phyloP scores from a whole-genome alignment of 92 coral and sea anemone species.

The Bergia puertoricense region DNA sequence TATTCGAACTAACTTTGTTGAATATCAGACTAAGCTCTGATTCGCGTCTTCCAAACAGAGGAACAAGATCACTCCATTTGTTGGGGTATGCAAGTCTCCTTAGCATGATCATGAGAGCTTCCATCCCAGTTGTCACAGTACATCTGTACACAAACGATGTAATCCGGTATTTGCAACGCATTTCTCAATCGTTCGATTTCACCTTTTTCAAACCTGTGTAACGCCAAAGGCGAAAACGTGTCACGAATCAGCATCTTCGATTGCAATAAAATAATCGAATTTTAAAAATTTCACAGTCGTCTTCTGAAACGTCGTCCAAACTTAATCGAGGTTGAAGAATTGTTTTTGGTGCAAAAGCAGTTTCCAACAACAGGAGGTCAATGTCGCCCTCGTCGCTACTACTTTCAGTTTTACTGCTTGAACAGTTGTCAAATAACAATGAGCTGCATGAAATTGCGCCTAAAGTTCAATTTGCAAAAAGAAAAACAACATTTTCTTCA shows the following conservation, averaged over 20 bases:
- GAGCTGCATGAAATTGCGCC: no score
- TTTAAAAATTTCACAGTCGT: constrained; percentile 20
- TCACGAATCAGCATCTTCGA: no score
- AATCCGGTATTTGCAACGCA: constrained; percentile 60
- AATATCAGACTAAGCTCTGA: no score
- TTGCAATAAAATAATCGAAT: no score
- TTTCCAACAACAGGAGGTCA: not conserved
- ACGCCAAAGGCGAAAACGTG: no score
- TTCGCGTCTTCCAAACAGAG: constrained; percentile 59
- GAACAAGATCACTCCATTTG: constrained; percentile 67
- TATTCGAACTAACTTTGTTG: no score
- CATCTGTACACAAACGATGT: constrained; percentile 60
- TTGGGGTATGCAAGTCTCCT: constrained; percentile 66
- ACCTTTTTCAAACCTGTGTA: constrained; percentile 55
- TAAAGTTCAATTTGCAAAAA: no score
- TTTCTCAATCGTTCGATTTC: constrained; percentile 55
- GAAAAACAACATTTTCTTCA: no score
- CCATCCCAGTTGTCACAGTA: constrained; percentile 60
- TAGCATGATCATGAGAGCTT: constrained; percentile 62
- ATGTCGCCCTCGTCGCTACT: constrained; percentile 10
- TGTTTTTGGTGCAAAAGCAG: constrained; percentile 28
- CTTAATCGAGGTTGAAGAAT: constrained; percentile 37
- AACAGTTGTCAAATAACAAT: no score
- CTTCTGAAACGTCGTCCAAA: constrained; percentile 40
- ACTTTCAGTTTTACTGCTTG: no score